phyloP scores from a whole-genome alignment of 2,113 vertebrate genomes.

The Dipodomys spectabilis region DNA sequence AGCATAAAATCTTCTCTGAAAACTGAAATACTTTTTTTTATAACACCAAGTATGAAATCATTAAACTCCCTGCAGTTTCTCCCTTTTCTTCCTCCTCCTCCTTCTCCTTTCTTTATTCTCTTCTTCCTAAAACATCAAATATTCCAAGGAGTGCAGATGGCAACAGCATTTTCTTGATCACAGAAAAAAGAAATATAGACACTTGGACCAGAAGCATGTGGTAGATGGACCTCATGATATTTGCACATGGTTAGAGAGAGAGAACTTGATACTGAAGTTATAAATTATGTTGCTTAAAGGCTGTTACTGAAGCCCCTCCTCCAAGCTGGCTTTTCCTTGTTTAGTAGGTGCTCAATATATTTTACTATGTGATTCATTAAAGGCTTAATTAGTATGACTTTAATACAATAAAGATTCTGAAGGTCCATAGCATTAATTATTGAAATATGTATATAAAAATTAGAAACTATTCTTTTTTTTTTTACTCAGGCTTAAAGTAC shows the following conservation, averaged over 20 bases:
- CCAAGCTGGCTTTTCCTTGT: not conserved
- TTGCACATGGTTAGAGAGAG: not conserved
- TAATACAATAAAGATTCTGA: not conserved
- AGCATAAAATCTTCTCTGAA: slow-evolving; percentile 8
- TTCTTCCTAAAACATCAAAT: not conserved
- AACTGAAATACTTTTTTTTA: not conserved
- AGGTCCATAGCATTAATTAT: not conserved
- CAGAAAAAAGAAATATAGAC: not conserved
- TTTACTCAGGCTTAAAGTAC: not conserved
- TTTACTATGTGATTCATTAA: not conserved
- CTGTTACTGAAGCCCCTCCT: not conserved
- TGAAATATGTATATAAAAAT: not conserved
- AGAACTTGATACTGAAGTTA: not conserved
- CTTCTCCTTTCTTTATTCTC: not conserved
- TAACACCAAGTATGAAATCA: not conserved
- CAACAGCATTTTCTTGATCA: not conserved
- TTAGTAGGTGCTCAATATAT: not conserved
- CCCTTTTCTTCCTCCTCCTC: too few relatives aligned
- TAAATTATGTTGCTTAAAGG: not conserved
- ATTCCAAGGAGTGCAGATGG: not conserved
- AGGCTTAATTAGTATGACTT: not conserved
- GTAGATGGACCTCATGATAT: not conserved
- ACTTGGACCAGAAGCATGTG: not conserved
- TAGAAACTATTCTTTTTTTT: not conserved
- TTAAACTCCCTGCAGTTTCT: not conserved